A percentile compares a stretch with the other conserved stretches of the same genome.
These are phyloP conservation scores for Calliopum simillimum DNA, from an alignment of 2,888 invertebrate genomes.

Conservation along the genomic window DNA sequence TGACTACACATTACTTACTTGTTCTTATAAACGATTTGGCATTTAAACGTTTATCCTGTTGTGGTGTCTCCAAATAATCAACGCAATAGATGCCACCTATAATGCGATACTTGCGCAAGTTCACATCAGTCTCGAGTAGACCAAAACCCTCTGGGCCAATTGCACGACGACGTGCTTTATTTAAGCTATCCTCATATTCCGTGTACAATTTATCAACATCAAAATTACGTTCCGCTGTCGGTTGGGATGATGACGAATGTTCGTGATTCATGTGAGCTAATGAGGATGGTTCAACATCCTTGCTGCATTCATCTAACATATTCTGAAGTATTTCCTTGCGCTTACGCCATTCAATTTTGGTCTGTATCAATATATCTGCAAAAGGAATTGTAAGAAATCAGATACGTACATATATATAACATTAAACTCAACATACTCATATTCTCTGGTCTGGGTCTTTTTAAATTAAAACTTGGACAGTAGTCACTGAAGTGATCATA, in stretches of 20 bases:
- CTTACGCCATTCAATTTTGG: conserved; percentile 66
- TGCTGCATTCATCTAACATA: conserved; percentile 62
- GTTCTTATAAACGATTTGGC: conserved; percentile 63
- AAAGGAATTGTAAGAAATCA: background rate
- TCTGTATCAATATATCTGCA: conserved; percentile 61
- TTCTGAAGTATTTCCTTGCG: conserved; percentile 65
- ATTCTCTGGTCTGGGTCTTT: conserved; percentile 52
- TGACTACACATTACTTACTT: conserved; percentile 53
- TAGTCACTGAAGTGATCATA: conserved; percentile 71
- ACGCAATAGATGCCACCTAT: conserved; percentile 82
- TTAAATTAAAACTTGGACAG: conserved; percentile 61
- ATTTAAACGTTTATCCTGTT: conserved; percentile 71
- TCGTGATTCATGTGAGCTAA: conserved; percentile 56
- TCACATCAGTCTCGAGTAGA: conserved; percentile 73
- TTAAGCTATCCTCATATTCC: conserved; percentile 65
- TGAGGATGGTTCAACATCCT: conserved; percentile 55
- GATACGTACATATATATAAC: background rate
- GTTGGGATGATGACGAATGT: conserved; percentile 54
- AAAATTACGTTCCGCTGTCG: conserved; percentile 54
- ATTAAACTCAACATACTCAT: conserved; percentile 53
- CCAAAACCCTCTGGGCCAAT: conserved; percentile 63
- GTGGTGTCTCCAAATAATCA: conserved; percentile 80
- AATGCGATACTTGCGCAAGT: conserved; percentile 79
- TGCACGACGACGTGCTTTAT: conserved; percentile 58
- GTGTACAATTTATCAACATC: conserved; percentile 66